phyloP scores from a whole-genome alignment of 2,113 vertebrate genomes.

The Perca schrenkii region DNA sequence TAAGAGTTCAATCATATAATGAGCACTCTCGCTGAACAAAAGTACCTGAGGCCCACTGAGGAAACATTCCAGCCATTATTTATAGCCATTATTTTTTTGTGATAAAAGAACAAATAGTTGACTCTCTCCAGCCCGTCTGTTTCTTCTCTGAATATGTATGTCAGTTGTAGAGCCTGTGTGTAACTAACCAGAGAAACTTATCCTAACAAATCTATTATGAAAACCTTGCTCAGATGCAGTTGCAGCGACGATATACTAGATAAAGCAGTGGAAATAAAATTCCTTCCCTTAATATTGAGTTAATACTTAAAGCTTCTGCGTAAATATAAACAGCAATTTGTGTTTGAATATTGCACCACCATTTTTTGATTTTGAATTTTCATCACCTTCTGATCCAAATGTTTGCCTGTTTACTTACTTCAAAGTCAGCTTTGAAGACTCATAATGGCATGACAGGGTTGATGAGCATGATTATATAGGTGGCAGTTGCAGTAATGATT shows the following conservation, averaged over 20 bases:
- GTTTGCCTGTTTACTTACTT: conserved; percentile 30
- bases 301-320: neutral
- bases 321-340: neutral
- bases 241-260: conserved; percentile 26
- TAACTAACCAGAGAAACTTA: conserved; percentile 63
- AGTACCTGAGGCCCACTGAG: conserved; percentile 69
- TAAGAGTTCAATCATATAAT: conserved; percentile 63
- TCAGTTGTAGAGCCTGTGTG: conserved; percentile 59
- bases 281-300: neutral
- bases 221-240: conserved; percentile 54
- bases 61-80: conserved; percentile 72
- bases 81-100: conserved; percentile 52
- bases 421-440: conserved; percentile 17
- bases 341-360: neutral
- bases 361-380: neutral
- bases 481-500: conserved; percentile 49
- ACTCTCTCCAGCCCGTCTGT: conserved; percentile 60
- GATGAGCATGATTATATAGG: conserved; percentile 39
- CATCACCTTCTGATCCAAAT: conserved; percentile 9
- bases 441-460: neutral
- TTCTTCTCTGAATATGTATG: conserved; percentile 66
- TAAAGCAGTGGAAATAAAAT: neutral
- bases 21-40: conserved; percentile 60
- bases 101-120: conserved; percentile 69
- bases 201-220: conserved; percentile 60